phyloP scores from a whole-genome alignment of 2,888 invertebrate genomes.

The Pterobdella sp. region DNA sequence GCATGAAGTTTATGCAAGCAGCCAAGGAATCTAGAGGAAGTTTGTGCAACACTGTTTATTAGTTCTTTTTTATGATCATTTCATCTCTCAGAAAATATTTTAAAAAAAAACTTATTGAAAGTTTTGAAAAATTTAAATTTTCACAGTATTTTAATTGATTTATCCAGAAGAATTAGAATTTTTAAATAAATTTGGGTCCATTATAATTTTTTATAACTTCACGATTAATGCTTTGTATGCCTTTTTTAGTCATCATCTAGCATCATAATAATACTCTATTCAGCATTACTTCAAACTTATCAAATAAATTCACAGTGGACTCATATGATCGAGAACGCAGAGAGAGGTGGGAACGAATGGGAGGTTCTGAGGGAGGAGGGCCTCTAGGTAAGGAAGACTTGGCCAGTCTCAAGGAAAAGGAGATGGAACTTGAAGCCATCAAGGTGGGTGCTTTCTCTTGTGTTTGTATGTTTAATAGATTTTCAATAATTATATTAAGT shows the following conservation, averaged over 20 bases:
- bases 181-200: background rate
- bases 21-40: slow-evolving; percentile 45
- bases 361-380: slow-evolving; percentile 40
- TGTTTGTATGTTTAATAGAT: too few relatives aligned
- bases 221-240: background rate
- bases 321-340: slow-evolving; percentile 38
- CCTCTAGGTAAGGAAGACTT: slow-evolving; percentile 41
- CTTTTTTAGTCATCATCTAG: background rate
- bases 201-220: background rate
- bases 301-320: slow-evolving; percentile 32
- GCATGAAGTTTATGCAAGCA: slow-evolving; percentile 54
- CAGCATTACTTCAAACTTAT: background rate
- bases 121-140: too few relatives aligned
- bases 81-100: too few relatives aligned
- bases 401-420: slow-evolving; percentile 66
- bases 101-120: too few relatives aligned
- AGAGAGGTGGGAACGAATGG: slow-evolving; percentile 40
- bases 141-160: too few relatives aligned
- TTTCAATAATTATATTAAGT: too few relatives aligned
- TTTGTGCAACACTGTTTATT: too few relatives aligned
- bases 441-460: too few relatives aligned
- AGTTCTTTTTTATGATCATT: too few relatives aligned
- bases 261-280: background rate
- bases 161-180: too few relatives aligned
- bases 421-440: slow-evolving; percentile 86